Evolutionary conservation across 2,797 vertebrate genomes (phyloP), one percentile per base, ranked within the genome.

Genomic region (Calcarius lapponicus): DNA sequence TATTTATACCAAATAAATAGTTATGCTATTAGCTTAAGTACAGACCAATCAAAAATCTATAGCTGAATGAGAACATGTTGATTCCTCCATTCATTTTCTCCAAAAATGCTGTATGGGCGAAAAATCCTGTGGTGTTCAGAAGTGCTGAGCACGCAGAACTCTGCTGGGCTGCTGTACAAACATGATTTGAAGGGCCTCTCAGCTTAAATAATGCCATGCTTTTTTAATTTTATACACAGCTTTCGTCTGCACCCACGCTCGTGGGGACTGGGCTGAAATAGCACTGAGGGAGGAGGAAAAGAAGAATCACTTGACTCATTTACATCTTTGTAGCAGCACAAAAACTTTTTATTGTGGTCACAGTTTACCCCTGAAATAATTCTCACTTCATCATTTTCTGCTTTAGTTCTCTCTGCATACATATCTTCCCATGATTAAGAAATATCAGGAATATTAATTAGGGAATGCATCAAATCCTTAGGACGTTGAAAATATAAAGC

Each of bases 1-100:
- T 96, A 96, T 96, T 96, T 93, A 92, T 94, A 91, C 86, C 93
- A 95, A 95, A 95, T 94, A 93, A 96, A 92, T 92, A 95, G 86
- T 95, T 95, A 94, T 92, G 90, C 75, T 78, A 93, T 95, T 93
- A 97, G 84, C 78, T 87, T 92, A 95, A 97, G 84, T 96, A 94
- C 88, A 90, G 80, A 65, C 88, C 94, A 97, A 94, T 96, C 93
- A 95, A 50, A 94, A 71, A 95, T 88, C 86, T 82, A 91, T 97
- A 90, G 90, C 69, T 95, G 71, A 93, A 94, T 91, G 74, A 95
- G 90, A 61, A 90, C 60, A n/a, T 92, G 92, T 95, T 95, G 96
- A 94, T 95, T 95, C 86, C 84, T 87, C 84, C 84, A 93, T 94
- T 95, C 92, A 91, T 96, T 93, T 93, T 91, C 92, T 87, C 57